These are phyloP conservation scores for Drosophila funebris DNA, from an alignment of 1,140 invertebrate genomes.

Conservation along the genomic window DNA sequence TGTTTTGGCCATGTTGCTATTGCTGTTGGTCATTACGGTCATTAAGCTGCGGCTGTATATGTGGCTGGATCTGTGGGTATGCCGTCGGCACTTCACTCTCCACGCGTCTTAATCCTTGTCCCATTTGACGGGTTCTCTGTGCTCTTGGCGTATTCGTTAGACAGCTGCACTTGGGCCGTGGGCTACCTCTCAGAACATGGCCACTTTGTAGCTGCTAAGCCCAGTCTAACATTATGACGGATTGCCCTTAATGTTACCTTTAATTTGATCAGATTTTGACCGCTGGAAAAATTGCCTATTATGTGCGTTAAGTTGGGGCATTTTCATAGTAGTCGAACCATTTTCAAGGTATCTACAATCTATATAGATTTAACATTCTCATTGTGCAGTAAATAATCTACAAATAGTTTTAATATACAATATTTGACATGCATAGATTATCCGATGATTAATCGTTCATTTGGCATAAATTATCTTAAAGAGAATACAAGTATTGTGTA, in stretches of 20 bases:
- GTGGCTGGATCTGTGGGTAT: background rate
- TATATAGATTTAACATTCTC: no score
- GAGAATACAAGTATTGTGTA: no score
- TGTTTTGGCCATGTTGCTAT: conserved; percentile 34
- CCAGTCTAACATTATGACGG: conserved; percentile 57
- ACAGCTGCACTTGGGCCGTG: conserved; percentile 34
- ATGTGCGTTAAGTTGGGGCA: background rate
- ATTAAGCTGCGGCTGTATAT: conserved; percentile 56
- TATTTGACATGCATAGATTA: no score
- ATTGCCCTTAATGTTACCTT: conserved; percentile 59
- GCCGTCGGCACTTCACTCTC: conserved; percentile 44
- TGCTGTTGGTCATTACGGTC: conserved; percentile 77
- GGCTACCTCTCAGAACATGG: background rate
- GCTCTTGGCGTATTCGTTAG: conserved; percentile 22
- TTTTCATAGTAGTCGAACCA: background rate
- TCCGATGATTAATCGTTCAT: no score
- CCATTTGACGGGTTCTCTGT: conserved; percentile 36
- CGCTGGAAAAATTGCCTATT: conserved; percentile 43
- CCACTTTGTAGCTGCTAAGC: conserved; percentile 43
- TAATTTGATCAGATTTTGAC: conserved; percentile 72
- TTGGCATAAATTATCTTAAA: no score
- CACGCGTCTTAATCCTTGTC: conserved; percentile 67
- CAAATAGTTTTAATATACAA: no score
- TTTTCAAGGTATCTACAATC: background rate
- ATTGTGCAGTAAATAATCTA: no score